Base-by-base conservation (phyloP, 2,888 invertebrate species). In the Melinopterus prodromus region DNA sequence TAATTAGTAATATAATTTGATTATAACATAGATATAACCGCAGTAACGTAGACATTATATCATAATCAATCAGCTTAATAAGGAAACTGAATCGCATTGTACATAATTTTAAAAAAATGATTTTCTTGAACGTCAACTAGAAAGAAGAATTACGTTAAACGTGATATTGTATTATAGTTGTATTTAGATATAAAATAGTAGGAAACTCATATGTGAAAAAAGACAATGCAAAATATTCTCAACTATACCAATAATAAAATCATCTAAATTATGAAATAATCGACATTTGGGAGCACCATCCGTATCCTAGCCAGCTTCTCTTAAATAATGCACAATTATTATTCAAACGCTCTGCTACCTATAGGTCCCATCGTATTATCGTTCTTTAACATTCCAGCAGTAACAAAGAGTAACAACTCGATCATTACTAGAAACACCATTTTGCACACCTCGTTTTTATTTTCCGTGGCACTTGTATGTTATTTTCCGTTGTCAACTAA, bases 391-490 rank as follows among this genome's bases (percentile, higher is more conserved):
- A 53, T 53, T 53, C 53, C 53, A 53, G 7, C 53, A 53, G 53
- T 53, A 1, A 3, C 53, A 53, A 12, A 53, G 12, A 53, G 12
- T 53, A 53, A 53, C 53, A 53, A 53, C 53, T 53, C 53, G 12
- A 53, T 12, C 53, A 53, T 53, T 53, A 53, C 53, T 53, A 53
- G 53, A 53, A 53, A 53, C 53, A 9, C 12, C 53, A 53, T 53
- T 53, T 53, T 53, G 53, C 53, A 53, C 53, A 53, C 53, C 53
- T 53, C 53, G 53, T 53, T 53, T 53, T 53, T 53, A 53, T 53
- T 53, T 53, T 53, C 53, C 53, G 53, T 53, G 53, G 78, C 78
- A 79, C 78, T 79, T 36, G 70, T 53, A 53, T 53, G 12, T 53
- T 53, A 7, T 53, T 53, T 53, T 53, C 53, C 53, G 53, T 53